Base-by-base conservation (phyloP, 64 coral and sea anemone species). In the Porites lutea region DNA sequence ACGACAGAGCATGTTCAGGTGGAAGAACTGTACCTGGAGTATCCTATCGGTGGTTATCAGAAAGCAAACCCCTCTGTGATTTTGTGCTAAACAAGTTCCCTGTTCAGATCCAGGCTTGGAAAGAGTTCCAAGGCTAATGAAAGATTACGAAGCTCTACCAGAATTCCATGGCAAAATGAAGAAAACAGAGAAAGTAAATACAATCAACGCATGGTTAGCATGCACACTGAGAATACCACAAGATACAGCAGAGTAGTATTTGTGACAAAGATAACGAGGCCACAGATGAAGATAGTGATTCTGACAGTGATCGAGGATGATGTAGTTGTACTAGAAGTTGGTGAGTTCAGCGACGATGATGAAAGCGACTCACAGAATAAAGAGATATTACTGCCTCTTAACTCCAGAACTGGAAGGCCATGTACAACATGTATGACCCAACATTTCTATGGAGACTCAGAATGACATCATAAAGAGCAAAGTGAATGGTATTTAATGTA, bases 51-150 rank as follows among this genome's bases (percentile, higher is more conserved):
- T 22, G 72, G 48, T 13, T 50, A 3, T 13, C 72, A 74, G 72
- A 74, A 74, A 10, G 48, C 8, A 86, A 86, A 3, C 63, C 61
- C 82, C 60, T 86, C 48, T 80, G 92, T 88, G 84, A 63, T 88
- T 88, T 60, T 72, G 75, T 79, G 13, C 74, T 50, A 60, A 86
- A 78, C 75, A n/a, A n/a, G n/a, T 74, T 78, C 49, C 90, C 75
- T 37, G n/a, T 47, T 87, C 90, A 87, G 58, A 47, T 87, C 58
- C 84, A 88, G 52, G 58, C 65, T 52, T 88, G 75, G 86, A 89
- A 58, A 94, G 77, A 74, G 45, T 82, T 50, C 77, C 86, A 82
- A 88, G 92, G 57, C 86, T 86, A 82, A 82, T 75, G 86, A 86
- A 78, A 19, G 86, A 94, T 78, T 12, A 72, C 19, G 18, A 88